A percentile compares a stretch with the other conserved stretches of the same genome.
These are phyloP conservation scores for Litoditis marina DNA, from an alignment of 2,888 invertebrate species.

Conservation along the genomic window DNA sequence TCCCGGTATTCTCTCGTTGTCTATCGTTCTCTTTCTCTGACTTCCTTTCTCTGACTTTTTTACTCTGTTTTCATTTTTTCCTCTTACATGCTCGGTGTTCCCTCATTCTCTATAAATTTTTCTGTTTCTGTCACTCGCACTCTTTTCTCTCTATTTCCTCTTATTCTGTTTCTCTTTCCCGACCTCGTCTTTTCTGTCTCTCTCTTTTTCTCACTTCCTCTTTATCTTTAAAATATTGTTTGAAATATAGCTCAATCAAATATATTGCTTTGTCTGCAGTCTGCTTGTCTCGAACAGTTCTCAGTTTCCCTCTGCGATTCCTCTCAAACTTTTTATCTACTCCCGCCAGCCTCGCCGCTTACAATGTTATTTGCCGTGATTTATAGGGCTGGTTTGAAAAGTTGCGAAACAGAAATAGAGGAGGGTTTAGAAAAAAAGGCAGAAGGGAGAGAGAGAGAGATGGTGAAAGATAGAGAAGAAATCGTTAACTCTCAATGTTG, in stretches of 20 bases:
- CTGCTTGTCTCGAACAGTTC: no score
- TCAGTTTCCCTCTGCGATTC: no score
- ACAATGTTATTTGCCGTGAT: no score
- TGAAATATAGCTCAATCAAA: neutral
- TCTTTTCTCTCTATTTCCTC: neutral
- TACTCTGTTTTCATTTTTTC: neutral
- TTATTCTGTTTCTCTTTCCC: neutral
- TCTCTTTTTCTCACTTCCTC: neutral
- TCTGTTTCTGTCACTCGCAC: neutral
- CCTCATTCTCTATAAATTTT: neutral
- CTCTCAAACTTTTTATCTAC: no score
- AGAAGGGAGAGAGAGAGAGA: no score
- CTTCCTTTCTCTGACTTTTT: neutral
- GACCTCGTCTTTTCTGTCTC: neutral
- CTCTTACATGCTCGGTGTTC: neutral
- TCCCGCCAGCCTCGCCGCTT: no score
- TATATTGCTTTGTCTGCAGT: no score
- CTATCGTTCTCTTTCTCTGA: neutral
- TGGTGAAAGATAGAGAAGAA: no score
- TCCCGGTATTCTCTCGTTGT: neutral
- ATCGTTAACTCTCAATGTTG: no score
- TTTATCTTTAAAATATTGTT: neutral
- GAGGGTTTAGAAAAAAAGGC: no score
- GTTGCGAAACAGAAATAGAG: no score
- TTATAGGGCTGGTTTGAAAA: no score